These are phyloP conservation scores for Chiroxiphia lanceolata DNA, from an alignment of 2,797 vertebrate genomes.

Conservation along the genomic window DNA sequence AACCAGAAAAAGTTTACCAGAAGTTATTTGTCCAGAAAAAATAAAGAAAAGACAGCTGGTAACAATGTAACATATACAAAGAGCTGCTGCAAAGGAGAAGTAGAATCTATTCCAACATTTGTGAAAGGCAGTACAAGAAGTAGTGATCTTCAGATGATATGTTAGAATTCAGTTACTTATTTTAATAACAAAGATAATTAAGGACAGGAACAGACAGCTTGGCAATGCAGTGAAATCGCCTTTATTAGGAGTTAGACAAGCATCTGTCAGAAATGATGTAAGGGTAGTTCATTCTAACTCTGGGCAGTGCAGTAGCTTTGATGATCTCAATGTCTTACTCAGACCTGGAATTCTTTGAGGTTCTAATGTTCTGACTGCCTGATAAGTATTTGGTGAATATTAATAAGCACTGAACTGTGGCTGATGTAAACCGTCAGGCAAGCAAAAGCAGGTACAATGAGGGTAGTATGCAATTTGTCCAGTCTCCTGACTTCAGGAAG, in stretches of 20 bases:
- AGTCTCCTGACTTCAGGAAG: conserved; percentile 3
- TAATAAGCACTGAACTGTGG: not conserved
- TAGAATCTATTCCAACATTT: not conserved
- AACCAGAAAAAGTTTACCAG: not conserved
- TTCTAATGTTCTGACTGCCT: not conserved
- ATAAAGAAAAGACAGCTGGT: not conserved
- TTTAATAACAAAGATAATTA: not conserved
- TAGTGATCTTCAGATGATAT: not conserved
- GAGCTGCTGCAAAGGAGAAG: not conserved
- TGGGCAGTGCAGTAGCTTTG: not conserved
- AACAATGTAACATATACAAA: not conserved
- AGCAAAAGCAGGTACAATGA: not conserved
- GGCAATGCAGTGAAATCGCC: not conserved
- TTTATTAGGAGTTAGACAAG: not conserved
- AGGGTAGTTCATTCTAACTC: not conserved
- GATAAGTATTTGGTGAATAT: conserved; percentile 17
- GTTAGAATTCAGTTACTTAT: not conserved
- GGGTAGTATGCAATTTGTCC: not conserved
- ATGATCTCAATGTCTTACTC: not conserved
- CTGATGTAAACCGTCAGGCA: conserved; percentile 9
- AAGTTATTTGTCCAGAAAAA: not conserved
- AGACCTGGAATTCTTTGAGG: not conserved
- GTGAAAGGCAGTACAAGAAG: not conserved
- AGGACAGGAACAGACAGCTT: not conserved
- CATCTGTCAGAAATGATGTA: not conserved